phyloP scores from a whole-genome alignment of 2,888 invertebrate genomes.

The Neocrepidodera transversa region DNA sequence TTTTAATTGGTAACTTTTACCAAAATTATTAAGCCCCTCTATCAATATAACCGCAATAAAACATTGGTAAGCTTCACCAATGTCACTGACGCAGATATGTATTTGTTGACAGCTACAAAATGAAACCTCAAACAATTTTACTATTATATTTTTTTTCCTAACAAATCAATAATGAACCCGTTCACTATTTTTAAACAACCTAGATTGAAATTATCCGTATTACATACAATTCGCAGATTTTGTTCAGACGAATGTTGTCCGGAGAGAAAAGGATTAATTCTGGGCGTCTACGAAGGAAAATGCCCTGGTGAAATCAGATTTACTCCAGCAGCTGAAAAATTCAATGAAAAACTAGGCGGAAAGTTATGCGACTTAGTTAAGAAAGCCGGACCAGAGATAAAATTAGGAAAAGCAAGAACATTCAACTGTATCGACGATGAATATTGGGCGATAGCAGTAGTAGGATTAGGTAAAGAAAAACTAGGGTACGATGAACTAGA shows the following conservation, averaged over 20 bases:
- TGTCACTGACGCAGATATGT: no score
- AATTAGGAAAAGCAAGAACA: constrained; percentile 61
- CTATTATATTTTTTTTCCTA: no score
- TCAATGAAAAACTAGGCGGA: constrained; percentile 63
- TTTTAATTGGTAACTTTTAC: no score
- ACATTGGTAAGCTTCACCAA: no score
- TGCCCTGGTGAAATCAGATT: constrained; percentile 59
- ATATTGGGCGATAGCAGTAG: constrained; percentile 69
- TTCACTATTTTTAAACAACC: no score
- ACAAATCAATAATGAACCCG: no score
- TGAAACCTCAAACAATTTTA: no score
- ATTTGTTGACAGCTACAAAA: no score
- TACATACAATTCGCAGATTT: constrained; percentile 34
- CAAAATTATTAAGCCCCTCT: no score
- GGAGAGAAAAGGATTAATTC: constrained; percentile 62
- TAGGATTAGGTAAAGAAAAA: constrained; percentile 70
- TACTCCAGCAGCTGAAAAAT: constrained; percentile 62
- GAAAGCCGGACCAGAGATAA: constrained; percentile 43
- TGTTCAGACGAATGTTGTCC: constrained; percentile 41
- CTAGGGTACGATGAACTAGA: constrained; percentile 70
- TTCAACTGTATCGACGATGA: constrained; percentile 69
- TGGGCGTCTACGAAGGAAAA: constrained; percentile 63
- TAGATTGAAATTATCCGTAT: no score
- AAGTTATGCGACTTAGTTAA: constrained; percentile 63
- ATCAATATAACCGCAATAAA: no score